A percentile compares a stretch with the other conserved stretches of the same genome.
These are phyloP conservation scores for Omphaloscelis lunosa DNA, from an alignment of 2,888 invertebrate genomes.

Conservation along the genomic window DNA sequence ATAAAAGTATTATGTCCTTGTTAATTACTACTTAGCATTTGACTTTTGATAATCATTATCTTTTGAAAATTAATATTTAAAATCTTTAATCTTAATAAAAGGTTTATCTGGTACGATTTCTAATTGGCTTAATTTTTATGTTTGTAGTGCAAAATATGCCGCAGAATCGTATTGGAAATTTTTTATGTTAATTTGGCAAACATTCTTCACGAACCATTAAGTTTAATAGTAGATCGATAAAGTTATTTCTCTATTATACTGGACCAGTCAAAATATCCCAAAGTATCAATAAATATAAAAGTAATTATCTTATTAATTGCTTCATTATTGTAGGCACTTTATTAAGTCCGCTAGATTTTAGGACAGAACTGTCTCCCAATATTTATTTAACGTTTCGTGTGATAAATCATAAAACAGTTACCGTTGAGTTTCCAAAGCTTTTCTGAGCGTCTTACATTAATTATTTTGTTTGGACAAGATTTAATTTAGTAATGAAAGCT, in stretches of 20 bases:
- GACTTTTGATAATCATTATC: constrained; percentile 35
- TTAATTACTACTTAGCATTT: constrained; percentile 38
- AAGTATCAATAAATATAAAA: constrained; percentile 40
- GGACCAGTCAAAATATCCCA: constrained; percentile 9
- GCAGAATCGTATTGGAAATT: constrained; percentile 7
- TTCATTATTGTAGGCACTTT: constrained; percentile 25
- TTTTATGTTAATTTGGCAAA: constrained; percentile 27
- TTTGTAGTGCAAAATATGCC: constrained; percentile 21
- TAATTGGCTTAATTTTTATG: constrained; percentile 6
- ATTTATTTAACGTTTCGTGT: constrained; percentile 10
- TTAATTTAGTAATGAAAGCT: constrained; percentile 10
- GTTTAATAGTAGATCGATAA: constrained; percentile 16
- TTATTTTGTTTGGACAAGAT: not conserved
- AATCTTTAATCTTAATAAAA: constrained; percentile 15
- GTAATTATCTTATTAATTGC: constrained; percentile 36
- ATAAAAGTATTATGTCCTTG: not conserved
- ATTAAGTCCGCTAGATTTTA: constrained; percentile 30
- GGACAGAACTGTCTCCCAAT: constrained; percentile 13
- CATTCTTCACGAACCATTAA: constrained; percentile 5
- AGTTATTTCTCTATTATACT: constrained; percentile 17
- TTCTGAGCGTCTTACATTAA: not conserved
- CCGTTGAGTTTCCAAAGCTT: constrained; percentile 24
- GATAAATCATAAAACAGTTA: constrained; percentile 34
- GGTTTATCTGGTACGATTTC: constrained; percentile 6
- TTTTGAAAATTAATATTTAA: constrained; percentile 28